Evolutionary conservation across 1,140 invertebrate genomes (phyloP), one percentile per base, ranked within the genome.

Genomic region (Aporrectodea caliginosa): DNA sequence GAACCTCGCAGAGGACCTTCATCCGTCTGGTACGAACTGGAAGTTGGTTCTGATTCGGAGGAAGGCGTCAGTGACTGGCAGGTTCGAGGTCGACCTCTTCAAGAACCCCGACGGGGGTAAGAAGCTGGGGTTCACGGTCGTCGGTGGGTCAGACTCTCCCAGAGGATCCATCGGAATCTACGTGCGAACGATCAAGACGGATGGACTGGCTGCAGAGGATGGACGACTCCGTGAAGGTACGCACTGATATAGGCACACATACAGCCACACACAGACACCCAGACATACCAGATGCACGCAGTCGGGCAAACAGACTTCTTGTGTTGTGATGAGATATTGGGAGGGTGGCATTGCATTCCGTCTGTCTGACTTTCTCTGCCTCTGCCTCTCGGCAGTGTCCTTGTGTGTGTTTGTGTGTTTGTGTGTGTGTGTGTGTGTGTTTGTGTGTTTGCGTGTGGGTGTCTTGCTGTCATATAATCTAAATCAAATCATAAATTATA

Each of bases 111-210:
- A 93, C 1, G 92, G 93, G 76, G n/a, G n/a, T n/a, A 95, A 95
- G 85, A 94, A 93, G 77, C 90, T 97, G 31, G 95, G 95, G 0
- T 96, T 97, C 85, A 95, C 94, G 86, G 94, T 96, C 83, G 95
- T 96, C 31, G 95, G 95, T 31, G 95, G 95, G 68, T 92, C 91
- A 12, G 95, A 96, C 86, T 95, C 94, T 35, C 93, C 94, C 0
- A 93, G 93, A 84, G 94, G 94, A 1, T 92, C 92, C 83, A 94
- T 96, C 91, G 94, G 94, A 22, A 96, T 96, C 83, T 96, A 94
- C 88, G 93, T 97, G 0, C 95, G 95, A 88, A 95, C 94, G 0
- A 92, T 97, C 16, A 95, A 95, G 87, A 93, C 94, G 0, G 92
- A 92, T 83, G 95, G 95, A 16, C 93, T 96, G 89, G 94, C 95